phyloP scores from a whole-genome alignment of 2,113 vertebrate species.

The Sciurus niger region DNA sequence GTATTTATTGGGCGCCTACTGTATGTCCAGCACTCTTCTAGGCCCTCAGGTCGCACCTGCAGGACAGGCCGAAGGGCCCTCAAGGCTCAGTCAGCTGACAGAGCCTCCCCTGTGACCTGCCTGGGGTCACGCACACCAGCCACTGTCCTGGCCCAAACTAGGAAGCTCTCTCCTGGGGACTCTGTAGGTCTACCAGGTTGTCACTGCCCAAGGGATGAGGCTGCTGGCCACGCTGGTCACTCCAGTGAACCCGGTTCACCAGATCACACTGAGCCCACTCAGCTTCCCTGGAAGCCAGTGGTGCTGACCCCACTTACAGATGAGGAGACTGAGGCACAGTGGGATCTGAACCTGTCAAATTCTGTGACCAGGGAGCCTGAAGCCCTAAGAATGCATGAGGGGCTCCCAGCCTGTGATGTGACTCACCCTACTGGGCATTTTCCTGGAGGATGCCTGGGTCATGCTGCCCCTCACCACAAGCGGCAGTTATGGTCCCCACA shows the following conservation, averaged over 20 bases:
- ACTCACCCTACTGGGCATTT: neutral
- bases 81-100: neutral
- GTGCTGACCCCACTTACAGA: neutral
- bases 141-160: neutral
- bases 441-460: neutral
- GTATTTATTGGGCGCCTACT: neutral
- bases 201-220: neutral
- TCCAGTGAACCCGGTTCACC: neutral
- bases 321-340: neutral
- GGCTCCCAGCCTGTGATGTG: accelerated
- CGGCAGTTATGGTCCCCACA: neutral
- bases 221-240: neutral
- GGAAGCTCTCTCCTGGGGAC: neutral
- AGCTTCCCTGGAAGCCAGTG: neutral
- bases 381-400: neutral
- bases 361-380: neutral
- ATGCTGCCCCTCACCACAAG: neutral
- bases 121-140: neutral
- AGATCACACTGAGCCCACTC: neutral
- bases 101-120: neutral
- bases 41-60: neutral
- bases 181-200: neutral
- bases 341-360: neutral
- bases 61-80: neutral
- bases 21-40: neutral